Evolutionary conservation across 2,113 vertebrate species (phyloP), one percentile per base, ranked within the genome.

Genomic region (Antechinus flavipes): DNA sequence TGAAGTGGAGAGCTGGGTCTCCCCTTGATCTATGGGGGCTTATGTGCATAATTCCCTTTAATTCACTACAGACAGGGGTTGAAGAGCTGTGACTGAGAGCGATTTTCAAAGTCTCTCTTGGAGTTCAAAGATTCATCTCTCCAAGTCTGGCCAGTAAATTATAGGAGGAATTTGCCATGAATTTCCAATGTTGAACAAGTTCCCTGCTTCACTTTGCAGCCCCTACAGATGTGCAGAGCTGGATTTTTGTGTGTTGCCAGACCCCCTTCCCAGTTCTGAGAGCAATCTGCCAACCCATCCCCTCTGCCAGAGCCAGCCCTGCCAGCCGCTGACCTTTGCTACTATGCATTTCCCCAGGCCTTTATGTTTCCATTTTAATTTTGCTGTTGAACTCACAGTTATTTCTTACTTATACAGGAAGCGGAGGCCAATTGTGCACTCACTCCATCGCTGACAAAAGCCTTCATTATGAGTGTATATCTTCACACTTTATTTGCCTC

Each of bases 1-100:
- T 94, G 96, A 96, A 94, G 46, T 52, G 84, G 93, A 30, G 91
- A 96, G 95, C 68, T 90, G 58, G 94, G 92, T 96, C 92, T 98
- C 96, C 91, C 95, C 97, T 98, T 98, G 94, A 97, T 97, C 93
- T 95, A 94, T 96, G 61, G 96, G 68, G 93, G 91, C 95, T 97
- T 96, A 95, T 94, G 94, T 97, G 89, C 94, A 94, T 98, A 96
- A 97, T 98, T 98, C 96, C 97, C 96, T 98, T 97, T 97, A 96
- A 98, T 98, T 95, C 95, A 97, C 96, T 95, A 90, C 93, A 47
- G 90, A 93, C 58, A 27, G 95, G 27, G 56, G n/a, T 96, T 54
- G 89, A 94, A 92, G 96, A 96, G 95, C 95, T 97, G 92, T 92
- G 94, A 89, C 90, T 25, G 95, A 95, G 96, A 94, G 56, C 89